Evolutionary conservation across 2,113 vertebrate genomes (phyloP).

Genomic region (Cavia aperea): DNA sequence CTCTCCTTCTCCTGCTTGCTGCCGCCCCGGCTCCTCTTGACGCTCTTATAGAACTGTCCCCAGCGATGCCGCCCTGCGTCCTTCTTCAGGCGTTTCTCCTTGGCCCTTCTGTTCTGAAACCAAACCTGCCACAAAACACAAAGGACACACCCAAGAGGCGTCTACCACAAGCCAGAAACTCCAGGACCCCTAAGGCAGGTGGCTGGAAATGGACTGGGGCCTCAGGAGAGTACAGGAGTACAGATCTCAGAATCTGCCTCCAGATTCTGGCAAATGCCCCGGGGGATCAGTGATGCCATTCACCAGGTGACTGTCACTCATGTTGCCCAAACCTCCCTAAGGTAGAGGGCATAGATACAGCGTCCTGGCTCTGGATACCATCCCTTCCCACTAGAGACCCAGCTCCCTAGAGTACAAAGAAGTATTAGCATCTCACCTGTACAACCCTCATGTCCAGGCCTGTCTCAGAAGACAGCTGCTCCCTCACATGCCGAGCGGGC

Average conservation of each 20-base stretch:
- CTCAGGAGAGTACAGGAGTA: not conserved
- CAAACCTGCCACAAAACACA: constrained; percentile 82
- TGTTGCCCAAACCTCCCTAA: not conserved
- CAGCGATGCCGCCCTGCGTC: constrained; percentile 96
- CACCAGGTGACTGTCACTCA: not conserved
- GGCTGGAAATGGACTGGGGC: not conserved
- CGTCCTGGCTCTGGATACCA: not conserved
- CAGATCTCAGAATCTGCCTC: not conserved
- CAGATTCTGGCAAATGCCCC: not conserved
- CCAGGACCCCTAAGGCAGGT: not conserved
- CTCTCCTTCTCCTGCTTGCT: constrained; percentile 94
- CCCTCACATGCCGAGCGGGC: constrained; percentile 92
- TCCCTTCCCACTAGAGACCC: not conserved
- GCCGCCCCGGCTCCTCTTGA: constrained; percentile 87
- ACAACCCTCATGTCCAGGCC: constrained; percentile 99
- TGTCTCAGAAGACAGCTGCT: constrained; percentile 97
- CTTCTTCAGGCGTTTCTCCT: constrained; percentile 98
- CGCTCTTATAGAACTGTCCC: constrained; percentile 97
- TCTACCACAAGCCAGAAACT: fast-evolving
- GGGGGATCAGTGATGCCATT: not conserved
- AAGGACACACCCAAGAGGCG: not conserved
- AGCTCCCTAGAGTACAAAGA: fast-evolving
- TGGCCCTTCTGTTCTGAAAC: constrained; percentile 98
- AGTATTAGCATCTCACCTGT: constrained; percentile 80
- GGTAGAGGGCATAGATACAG: not conserved